Evolutionary conservation across 2,888 invertebrate genomes (phyloP).

Genomic region (Hyposoter didymator): DNA sequence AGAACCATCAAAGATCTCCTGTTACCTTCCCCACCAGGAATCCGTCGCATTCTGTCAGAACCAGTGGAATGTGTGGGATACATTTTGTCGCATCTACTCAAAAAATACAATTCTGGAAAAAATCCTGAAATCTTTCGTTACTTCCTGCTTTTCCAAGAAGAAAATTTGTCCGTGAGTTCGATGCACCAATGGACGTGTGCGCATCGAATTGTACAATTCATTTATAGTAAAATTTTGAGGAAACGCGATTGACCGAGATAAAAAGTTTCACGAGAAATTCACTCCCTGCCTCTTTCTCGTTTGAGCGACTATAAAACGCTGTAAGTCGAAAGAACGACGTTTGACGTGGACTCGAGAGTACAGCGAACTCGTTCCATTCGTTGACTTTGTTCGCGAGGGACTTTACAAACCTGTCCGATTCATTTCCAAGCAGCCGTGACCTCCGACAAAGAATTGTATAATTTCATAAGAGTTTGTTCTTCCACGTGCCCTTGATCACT

Average conservation of each 20-base stretch:
- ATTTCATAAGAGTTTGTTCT: constrained; percentile 42
- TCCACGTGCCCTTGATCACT: neutral
- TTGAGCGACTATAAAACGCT: neutral
- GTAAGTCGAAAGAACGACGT: constrained; percentile 5
- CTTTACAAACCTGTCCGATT: constrained; percentile 4
- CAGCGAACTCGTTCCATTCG: constrained; percentile 45
- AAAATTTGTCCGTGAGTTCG: no score
- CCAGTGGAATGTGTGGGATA: neutral
- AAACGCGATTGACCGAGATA: neutral
- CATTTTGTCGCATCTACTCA: neutral
- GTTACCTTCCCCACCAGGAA: constrained; percentile 29
- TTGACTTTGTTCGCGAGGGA: constrained; percentile 29
- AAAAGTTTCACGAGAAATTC: neutral
- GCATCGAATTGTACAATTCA: neutral
- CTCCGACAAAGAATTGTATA: constrained; percentile 38
- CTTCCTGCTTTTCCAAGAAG: no score
- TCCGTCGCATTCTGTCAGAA: constrained; percentile 12
- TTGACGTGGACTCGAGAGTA: constrained; percentile 1
- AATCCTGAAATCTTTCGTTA: no score
- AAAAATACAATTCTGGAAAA: no score
- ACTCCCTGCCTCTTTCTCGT: neutral
- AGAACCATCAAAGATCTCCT: constrained; percentile 43
- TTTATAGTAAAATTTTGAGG: neutral
- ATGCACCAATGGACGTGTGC: no score
- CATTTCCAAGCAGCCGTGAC: constrained; percentile 54